Conservation (phyloP, 2,797 vertebrate species). For the Sebastes variabilis region DNA sequence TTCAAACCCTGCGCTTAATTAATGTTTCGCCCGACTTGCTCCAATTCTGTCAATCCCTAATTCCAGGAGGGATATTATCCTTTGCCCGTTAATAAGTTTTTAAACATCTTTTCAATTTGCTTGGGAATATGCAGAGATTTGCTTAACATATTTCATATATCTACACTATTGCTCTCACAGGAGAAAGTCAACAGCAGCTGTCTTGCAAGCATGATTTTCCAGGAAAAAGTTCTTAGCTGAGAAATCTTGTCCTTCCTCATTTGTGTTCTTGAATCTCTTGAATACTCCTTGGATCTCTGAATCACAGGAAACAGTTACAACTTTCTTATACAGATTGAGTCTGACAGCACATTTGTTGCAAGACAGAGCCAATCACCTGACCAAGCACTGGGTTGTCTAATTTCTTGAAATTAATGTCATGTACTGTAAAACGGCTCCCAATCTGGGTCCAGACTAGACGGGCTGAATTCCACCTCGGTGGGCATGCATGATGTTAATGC, state of each 20-base stretch:
- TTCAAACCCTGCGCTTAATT: slow-evolving; percentile 77
- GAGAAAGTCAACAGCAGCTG: slow-evolving; percentile 51
- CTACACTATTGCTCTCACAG: slow-evolving; percentile 46
- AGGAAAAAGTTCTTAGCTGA: slow-evolving; percentile 10
- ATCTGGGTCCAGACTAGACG: slow-evolving; percentile 19
- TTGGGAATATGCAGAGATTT: slow-evolving; percentile 66
- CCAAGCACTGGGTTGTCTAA: slow-evolving; percentile 9
- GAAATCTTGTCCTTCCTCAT: slow-evolving; percentile 20
- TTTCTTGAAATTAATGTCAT: slow-evolving; percentile 46
- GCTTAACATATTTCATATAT: slow-evolving; percentile 70
- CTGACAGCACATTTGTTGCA: slow-evolving; percentile 5
- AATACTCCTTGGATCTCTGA: slow-evolving; percentile 16
- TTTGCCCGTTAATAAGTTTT: slow-evolving; percentile 76
- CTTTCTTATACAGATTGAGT: slow-evolving; percentile 24
- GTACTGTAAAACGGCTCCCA: slow-evolving; percentile 16
- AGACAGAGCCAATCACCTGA: slow-evolving; percentile 23
- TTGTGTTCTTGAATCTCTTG: slow-evolving; percentile 4
- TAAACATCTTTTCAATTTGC: slow-evolving; percentile 74
- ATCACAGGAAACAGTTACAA: background rate
- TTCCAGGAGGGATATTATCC: slow-evolving; percentile 80
- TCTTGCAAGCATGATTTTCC: slow-evolving; percentile 13
- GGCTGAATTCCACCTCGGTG: slow-evolving; percentile 55
- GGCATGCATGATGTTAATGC: slow-evolving; percentile 67
- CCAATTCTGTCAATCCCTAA: slow-evolving; percentile 81
- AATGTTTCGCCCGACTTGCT: slow-evolving; percentile 78